Evolutionary conservation across 2,113 vertebrate genomes (phyloP), one percentile per base, ranked within the genome.

Genomic region (Microcebus tavaratra): DNA sequence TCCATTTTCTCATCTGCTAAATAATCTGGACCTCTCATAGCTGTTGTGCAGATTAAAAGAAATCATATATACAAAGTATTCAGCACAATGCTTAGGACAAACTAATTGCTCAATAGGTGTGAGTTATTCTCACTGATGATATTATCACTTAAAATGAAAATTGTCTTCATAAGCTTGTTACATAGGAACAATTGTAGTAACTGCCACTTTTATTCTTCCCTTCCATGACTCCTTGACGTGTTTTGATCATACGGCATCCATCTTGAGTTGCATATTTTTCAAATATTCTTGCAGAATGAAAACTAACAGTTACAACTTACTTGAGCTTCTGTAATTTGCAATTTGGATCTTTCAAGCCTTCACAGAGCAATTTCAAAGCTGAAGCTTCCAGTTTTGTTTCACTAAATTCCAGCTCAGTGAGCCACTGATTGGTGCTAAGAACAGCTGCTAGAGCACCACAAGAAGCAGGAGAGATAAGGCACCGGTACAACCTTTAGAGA

Each of bases 271-370:
- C 70, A 31, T 75, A 85, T 87, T 90, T 90, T 48, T 23, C 83
- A 96, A 85, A n/a, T 88, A 75, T 95, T 79, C 61, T 23, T 86
- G 21, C 15, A 92, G 25, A 92, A 85, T 61, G 34, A 17, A 90
- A 95, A 89, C 63, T 76, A 93, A 88, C 50, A 96, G 45, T 96
- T 78, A 61, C 25, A 90, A 96, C 72, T 96, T 97, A 97, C 78
- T 94, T 97, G 85, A 97, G 82, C 45, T 85, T 93, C 81, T 95
- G 53, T 78, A 95, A 90, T 84, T 94, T 97, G 91, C 86, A 97
- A 82, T 88, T 48, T 82, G 91, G 76, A 67, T 94, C 59, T 90
- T 97, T 94, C 81, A 95, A 97, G 21, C 72, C 61, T 94, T 96
- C 91, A 88, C 59, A 94, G 86, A 93, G 79, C 48, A 85, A 88